Conservation (phyloP, 2,888 invertebrate genomes). For the Drosophila demipolita region DNA sequence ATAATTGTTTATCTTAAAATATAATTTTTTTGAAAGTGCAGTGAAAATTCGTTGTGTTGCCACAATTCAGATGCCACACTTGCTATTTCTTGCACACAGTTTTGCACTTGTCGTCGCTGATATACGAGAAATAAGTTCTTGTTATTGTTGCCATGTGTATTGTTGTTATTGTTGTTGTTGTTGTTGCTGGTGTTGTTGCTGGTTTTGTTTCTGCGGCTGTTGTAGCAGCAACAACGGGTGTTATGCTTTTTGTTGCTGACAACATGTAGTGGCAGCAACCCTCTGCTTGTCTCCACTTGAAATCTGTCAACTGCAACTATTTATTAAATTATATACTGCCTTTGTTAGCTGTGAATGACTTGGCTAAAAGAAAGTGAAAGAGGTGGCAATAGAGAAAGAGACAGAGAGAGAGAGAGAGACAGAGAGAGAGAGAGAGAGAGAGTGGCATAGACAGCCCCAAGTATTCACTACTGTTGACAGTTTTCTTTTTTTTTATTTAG, state of each 20-base stretch:
- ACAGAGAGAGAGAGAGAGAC: background rate
- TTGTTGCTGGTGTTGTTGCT: conserved; percentile 12
- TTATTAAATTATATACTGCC: conserved; percentile 77
- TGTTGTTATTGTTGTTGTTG: conserved; percentile 32
- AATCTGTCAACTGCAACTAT: conserved; percentile 81
- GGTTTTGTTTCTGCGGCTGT: conserved; percentile 17
- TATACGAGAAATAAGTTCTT: conserved; percentile 45
- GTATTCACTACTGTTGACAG: conserved; percentile 9
- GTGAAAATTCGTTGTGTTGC: background rate
- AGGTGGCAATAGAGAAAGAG: background rate
- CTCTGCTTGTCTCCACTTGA: conserved; percentile 65
- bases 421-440: background rate
- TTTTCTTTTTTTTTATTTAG: background rate
- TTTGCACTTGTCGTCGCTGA: conserved; percentile 66
- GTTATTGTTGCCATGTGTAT: conserved; percentile 30
- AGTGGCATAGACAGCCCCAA: conserved; percentile 4
- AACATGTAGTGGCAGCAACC: conserved; percentile 46
- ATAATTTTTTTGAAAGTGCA: conserved; percentile 19
- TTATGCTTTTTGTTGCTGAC: conserved; percentile 33
- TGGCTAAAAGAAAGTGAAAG: conserved; percentile 18
- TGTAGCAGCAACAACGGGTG: conserved; percentile 7
- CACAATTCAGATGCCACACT: conserved; percentile 3
- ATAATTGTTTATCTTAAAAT: background rate
- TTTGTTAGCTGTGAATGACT: conserved; percentile 69
- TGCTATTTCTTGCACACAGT: conserved; percentile 69